Conservation (phyloP, 2,113 vertebrate species). For the Zosterops hypoxanthus region DNA sequence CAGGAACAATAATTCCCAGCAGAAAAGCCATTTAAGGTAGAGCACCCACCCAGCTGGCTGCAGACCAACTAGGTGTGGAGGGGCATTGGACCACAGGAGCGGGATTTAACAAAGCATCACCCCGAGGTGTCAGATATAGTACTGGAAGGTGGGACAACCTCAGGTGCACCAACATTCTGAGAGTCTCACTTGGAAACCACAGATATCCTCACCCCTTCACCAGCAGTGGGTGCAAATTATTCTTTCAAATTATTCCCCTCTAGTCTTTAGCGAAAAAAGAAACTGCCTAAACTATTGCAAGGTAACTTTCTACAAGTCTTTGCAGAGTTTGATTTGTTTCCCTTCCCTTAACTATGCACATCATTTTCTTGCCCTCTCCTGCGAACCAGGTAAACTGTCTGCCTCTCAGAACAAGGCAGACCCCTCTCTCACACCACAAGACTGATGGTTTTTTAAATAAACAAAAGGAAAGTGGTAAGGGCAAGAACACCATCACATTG, state of each 20-base stretch:
- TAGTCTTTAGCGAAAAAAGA: background rate
- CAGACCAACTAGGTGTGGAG: accelerated
- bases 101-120: background rate
- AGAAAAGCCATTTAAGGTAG: background rate
- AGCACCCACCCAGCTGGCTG: background rate
- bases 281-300: background rate
- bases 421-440: background rate
- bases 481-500: background rate
- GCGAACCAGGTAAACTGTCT: background rate
- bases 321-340: background rate
- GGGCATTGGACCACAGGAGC: accelerated
- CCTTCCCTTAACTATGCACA: background rate
- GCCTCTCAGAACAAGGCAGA: background rate
- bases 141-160: background rate
- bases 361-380: background rate
- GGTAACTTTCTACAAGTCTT: background rate
- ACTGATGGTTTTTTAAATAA: background rate
- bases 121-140: background rate
- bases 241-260: background rate
- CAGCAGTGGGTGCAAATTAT: background rate
- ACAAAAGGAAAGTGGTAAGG: background rate
- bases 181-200: background rate
- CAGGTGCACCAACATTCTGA: accelerated
- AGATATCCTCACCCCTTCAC: background rate
- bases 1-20: background rate